A percentile compares a stretch with the other conserved stretches of the same genome.
These are phyloP conservation scores for Tenthredo amoena DNA, from an alignment of 2,888 invertebrate species.

Conservation along the genomic window DNA sequence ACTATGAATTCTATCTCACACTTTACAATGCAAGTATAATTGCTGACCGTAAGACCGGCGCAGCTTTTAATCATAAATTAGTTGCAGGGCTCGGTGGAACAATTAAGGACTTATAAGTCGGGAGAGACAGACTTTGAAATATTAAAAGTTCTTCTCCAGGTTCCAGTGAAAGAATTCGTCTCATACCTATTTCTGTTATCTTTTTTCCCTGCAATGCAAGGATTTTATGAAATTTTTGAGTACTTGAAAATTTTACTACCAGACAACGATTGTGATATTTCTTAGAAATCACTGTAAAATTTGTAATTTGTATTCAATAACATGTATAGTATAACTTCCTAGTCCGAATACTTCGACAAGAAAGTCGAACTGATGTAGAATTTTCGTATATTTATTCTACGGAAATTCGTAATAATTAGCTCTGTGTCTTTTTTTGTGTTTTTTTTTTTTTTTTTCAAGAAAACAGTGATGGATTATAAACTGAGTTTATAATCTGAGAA, in stretches of 20 bases:
- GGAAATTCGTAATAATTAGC: not conserved
- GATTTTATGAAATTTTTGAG: too few relatives aligned
- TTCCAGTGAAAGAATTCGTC: too few relatives aligned
- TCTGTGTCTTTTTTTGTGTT: not conserved
- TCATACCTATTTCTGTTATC: too few relatives aligned
- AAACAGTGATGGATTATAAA: slow-evolving; percentile 24
- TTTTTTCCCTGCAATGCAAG: too few relatives aligned
- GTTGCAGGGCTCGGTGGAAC: not conserved
- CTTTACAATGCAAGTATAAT: not conserved
- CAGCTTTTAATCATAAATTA: not conserved
- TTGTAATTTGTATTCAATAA: too few relatives aligned
- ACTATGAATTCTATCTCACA: not conserved
- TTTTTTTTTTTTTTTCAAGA: not conserved
- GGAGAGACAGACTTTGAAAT: too few relatives aligned
- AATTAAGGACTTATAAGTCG: too few relatives aligned
- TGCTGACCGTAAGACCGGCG: not conserved
- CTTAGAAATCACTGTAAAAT: not conserved
- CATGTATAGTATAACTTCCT: not conserved
- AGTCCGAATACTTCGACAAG: not conserved
- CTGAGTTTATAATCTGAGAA: slow-evolving; percentile 28
- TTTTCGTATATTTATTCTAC: not conserved
- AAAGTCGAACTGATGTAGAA: not conserved
- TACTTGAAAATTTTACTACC: not conserved
- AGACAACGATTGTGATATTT: not conserved
- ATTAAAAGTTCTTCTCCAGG: too few relatives aligned